Evolutionary conservation across 2,797 vertebrate species (phyloP).

Genomic region (Danio kyathit): DNA sequence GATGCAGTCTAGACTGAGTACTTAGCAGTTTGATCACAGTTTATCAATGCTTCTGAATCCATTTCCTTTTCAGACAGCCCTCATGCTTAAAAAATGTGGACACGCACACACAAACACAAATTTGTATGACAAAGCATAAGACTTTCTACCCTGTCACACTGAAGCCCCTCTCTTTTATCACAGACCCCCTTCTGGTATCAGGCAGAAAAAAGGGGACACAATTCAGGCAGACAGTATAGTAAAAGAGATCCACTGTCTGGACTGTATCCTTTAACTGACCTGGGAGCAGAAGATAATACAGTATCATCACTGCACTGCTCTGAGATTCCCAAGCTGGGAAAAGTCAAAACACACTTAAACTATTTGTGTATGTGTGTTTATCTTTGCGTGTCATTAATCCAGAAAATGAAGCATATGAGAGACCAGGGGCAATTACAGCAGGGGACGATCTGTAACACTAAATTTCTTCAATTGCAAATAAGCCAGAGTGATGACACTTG

Average conservation of each 20-base stretch:
- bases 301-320: slow-evolving; percentile 16
- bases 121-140: not conserved
- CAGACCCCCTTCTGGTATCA: slow-evolving; percentile 6
- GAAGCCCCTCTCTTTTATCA: not conserved
- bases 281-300: slow-evolving; percentile 16
- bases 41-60: slow-evolving; percentile 29
- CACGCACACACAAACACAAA: too few species aligned
- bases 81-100: slow-evolving; percentile 2
- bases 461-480: slow-evolving; percentile 28
- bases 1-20: slow-evolving; percentile 50
- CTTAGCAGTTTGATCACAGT: not conserved
- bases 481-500: slow-evolving; percentile 27
- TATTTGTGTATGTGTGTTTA: slow-evolving; percentile 31
- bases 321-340: slow-evolving; percentile 27
- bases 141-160: not conserved
- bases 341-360: slow-evolving; percentile 38
- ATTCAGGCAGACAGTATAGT: slow-evolving; percentile 8
- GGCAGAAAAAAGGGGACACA: not conserved
- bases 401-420: slow-evolving; percentile 25
- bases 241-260: slow-evolving; percentile 26
- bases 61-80: slow-evolving; percentile 16
- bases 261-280: slow-evolving; percentile 24
- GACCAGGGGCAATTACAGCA: slow-evolving; percentile 1
- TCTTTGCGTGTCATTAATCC: slow-evolving; percentile 31
- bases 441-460: slow-evolving; percentile 11